Conservation (phyloP, 2,888 invertebrate species). For the Drosophila testacea region DNA sequence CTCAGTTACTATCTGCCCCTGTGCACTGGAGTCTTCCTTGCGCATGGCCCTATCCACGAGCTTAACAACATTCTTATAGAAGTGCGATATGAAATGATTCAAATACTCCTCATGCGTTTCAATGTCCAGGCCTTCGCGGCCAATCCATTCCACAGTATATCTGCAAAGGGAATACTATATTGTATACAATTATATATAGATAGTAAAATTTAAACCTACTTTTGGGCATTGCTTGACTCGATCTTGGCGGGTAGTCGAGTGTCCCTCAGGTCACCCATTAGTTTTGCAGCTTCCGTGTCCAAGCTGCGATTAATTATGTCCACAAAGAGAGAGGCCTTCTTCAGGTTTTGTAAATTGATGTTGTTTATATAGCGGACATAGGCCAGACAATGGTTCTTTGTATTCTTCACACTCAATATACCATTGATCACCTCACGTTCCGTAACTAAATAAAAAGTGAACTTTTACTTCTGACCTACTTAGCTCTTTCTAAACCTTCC, state of each 20-base stretch:
- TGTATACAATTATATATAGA: background rate
- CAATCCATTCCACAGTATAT: constrained; percentile 98
- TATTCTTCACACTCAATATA: constrained; percentile 95
- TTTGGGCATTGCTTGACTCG: constrained; percentile 94
- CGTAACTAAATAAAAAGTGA: constrained; percentile 89
- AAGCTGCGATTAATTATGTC: constrained; percentile 96
- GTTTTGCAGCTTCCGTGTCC: constrained; percentile 96
- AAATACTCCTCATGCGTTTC: constrained; percentile 97
- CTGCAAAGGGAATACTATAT: constrained; percentile 85
- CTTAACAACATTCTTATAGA: constrained; percentile 96
- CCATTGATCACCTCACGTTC: constrained; percentile 99
- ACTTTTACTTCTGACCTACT: background rate
- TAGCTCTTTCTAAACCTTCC: background rate
- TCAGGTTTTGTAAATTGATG: constrained; percentile 97
- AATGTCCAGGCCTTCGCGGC: constrained; percentile 95
- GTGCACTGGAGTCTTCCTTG: constrained; percentile 97
- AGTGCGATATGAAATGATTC: constrained; percentile 96
- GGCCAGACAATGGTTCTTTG: constrained; percentile 97
- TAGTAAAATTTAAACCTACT: constrained; percentile 86
- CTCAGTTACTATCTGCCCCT: constrained; percentile 97
- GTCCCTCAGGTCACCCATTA: constrained; percentile 95
- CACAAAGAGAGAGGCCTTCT: constrained; percentile 97
- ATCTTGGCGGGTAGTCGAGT: constrained; percentile 95
- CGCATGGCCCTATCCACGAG: constrained; percentile 97
- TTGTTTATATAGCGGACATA: constrained; percentile 98